Evolutionary conservation across 2,797 vertebrate genomes (phyloP).

Genomic region (Urophycis tenuis): DNA sequence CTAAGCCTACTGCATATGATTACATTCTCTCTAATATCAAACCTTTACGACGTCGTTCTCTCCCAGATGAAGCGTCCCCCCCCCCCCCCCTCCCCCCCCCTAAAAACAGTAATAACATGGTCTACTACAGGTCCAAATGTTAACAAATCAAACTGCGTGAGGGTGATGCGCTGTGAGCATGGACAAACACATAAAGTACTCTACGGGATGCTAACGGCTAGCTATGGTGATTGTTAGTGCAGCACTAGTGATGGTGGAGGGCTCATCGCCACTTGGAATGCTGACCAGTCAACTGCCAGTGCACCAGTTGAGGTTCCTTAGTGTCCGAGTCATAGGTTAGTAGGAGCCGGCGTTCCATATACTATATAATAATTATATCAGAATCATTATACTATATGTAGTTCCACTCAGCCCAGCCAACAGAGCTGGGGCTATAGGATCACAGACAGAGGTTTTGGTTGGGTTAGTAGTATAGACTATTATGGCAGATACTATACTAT

Average conservation of each 20-base stretch:
- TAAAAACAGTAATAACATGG: slow-evolving; percentile 14
- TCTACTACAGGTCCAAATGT: neutral
- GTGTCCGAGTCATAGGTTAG: slow-evolving; percentile 37
- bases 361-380: neutral
- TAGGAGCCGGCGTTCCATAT: slow-evolving; percentile 23
- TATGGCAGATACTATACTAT: slow-evolving; percentile 20
- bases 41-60: slow-evolving; percentile 2
- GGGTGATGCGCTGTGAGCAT: neutral
- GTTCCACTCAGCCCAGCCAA: slow-evolving; percentile 22
- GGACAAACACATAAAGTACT: neutral
- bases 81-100: too few relatives aligned
- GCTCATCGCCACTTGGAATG: slow-evolving; percentile 4
- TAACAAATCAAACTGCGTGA: neutral
- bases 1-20: slow-evolving; percentile 17
- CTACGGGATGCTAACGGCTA: slow-evolving; percentile 23
- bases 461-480: slow-evolving; percentile 9
- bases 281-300: slow-evolving; percentile 29
- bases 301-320: slow-evolving; percentile 38
- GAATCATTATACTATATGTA: slow-evolving; percentile 5
- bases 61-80: slow-evolving; percentile 8
- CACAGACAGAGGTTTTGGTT: neutral
- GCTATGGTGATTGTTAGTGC: slow-evolving; percentile 49
- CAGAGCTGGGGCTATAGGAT: slow-evolving; percentile 28
- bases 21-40: slow-evolving; percentile 17
- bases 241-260: slow-evolving; percentile 31